Percentiles rank a stretch among this genome's conserved stretches.
These are phyloP conservation scores for Eclectus roratus DNA, from an alignment of 2,113 vertebrate genomes.

Conservation along the genomic window DNA sequence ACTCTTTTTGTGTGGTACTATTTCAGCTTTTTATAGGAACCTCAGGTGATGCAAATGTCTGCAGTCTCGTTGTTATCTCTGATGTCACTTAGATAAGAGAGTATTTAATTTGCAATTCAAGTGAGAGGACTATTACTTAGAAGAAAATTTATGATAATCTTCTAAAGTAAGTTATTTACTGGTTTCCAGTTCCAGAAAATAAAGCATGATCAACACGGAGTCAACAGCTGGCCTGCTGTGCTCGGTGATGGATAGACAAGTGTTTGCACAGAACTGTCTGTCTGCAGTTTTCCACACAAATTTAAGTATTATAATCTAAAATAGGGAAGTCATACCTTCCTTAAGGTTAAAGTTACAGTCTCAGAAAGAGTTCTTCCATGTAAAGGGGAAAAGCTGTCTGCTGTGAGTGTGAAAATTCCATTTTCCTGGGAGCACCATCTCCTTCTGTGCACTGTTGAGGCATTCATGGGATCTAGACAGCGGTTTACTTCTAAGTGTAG, in stretches of 20 bases:
- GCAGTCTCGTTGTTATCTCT: background rate
- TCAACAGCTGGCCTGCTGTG: background rate
- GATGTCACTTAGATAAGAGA: background rate
- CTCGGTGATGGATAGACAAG: background rate
- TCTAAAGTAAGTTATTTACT: background rate
- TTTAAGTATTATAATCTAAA: background rate
- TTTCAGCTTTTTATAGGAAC: background rate
- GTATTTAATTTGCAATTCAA: background rate
- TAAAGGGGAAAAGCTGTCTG: background rate
- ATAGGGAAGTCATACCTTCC: background rate
- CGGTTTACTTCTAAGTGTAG: background rate
- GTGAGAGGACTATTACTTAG: background rate
- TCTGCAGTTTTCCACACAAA: background rate
- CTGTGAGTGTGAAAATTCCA: background rate
- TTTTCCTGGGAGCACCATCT: background rate
- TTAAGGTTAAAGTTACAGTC: background rate
- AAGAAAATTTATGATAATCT: background rate
- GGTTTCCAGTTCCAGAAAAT: background rate
- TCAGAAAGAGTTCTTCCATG: background rate
- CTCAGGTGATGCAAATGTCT: background rate
- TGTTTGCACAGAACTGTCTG: background rate
- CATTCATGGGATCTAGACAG: background rate
- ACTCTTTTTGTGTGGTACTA: background rate
- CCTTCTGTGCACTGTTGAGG: background rate
- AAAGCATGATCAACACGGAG: background rate